Evolutionary conservation across 2,797 vertebrate genomes (phyloP), one percentile per base, ranked within the genome.

Genomic region (Muraenolepis orangiensis): DNA sequence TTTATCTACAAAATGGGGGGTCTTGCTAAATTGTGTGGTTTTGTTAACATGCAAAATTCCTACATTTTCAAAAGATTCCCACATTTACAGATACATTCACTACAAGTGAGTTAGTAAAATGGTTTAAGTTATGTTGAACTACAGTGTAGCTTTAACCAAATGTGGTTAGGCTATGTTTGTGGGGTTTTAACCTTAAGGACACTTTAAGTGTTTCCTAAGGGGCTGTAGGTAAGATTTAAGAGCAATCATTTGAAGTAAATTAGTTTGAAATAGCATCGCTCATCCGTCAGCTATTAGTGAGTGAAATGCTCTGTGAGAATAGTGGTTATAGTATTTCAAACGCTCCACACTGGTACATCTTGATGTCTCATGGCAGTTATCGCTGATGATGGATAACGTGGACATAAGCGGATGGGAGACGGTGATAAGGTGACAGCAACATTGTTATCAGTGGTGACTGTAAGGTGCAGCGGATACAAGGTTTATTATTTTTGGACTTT

Each of bases 401-500:
- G 29, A 66, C 26, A 29, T 14, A 1, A 66, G 26, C 29, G 28
- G 23, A 16, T 6, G 23, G 16, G 18, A 28, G 20, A 23, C n/a
- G 64, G 72, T 23, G 84, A 88, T 87, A 78, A 85, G 81, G 70
- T 66, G 61, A n/a, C 51, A 23, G 68, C 82, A 80, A 36, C 31
- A 38, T 73, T 57, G 14, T 66, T 73, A 84, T 85, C 87, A 90
- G 84, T 72, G 85, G 88, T 82, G 70, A 70, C 74, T 23, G 57
- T 79, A 84, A 83, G 84, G 79, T 83, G 68, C 66, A 74, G 73
- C 71, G 18, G 74, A 66, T 70, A 69, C 36, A 76, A 87, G 82
- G 16, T 36, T 72, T 34, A 76, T 74, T n/a, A n/a, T n/a, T n/a
- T n/a, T n/a, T n/a, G n/a, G n/a, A n/a, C n/a, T n/a, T n/a, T n/a